Evolutionary conservation across 2,113 vertebrate species (phyloP), one percentile per base, ranked within the genome.

Genomic region (Odontesthes bonariensis): DNA sequence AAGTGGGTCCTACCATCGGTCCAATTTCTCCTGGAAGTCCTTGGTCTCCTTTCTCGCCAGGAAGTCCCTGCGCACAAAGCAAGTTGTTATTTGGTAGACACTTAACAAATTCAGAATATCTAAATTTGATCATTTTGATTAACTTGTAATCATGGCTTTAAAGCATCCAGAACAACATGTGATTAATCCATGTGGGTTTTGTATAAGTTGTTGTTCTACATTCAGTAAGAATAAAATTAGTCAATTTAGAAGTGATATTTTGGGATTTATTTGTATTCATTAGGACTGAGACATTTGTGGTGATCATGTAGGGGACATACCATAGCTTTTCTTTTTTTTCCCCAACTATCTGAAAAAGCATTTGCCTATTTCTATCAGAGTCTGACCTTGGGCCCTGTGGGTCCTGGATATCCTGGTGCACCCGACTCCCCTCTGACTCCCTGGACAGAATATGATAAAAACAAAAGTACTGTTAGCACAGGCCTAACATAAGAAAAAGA

Each of bases 381-480:
- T 56, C 86, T 88, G 78, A 95, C 94, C 89, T 75, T 65, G 8
- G 76, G 78, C 81, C 92, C 94, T 49, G 80, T 77, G 0, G 66
- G 65, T 22, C 94, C 92, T 42, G 76, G 83, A 79, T 70, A 69
- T 53, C 94, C 93, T 10, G 72, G 72, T 42, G 86, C 63, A 3
- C 94, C 92, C 23, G 77, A 86, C 7, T 82, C 75, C 3, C 94
- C 94, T 70, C 62, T 52, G 4, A 93, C 92, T 70, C 95, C 94
- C 95, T 95, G 68, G 23, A 9, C 16, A 74, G 31, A 46, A 59
- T 27, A 27, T 27, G 27, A 27, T 27, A 27, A 27, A 27, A 27
- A 27, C 13, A 59, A 4, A 60, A 32, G 20, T 53, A 49, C 4
- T 31, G 5, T 74, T 8, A 75, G 8, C 23, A 20, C 27, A 20